These are phyloP conservation scores for Fratercula arctica DNA, from an alignment of 2,797 vertebrate genomes.

Conservation along the genomic window DNA sequence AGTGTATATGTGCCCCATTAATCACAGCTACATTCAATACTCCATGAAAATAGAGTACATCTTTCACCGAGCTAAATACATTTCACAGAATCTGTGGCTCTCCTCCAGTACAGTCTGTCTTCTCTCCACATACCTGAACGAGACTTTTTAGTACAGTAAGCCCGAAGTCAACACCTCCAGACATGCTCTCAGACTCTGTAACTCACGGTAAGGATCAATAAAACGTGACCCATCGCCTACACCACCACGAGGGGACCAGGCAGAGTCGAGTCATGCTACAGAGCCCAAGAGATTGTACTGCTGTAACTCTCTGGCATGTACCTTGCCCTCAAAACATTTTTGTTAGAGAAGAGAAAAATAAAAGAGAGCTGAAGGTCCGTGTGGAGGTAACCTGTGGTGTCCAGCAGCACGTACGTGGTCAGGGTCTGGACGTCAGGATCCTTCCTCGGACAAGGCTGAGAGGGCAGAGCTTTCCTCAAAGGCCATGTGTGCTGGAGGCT, in stretches of 20 bases:
- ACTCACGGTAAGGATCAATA: neutral
- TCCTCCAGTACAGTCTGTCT: neutral
- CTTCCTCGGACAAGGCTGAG: neutral
- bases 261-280: neutral
- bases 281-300: neutral
- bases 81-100: neutral
- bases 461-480: neutral
- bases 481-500: neutral
- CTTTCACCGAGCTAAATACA: constrained; percentile 31
- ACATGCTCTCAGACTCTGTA: neutral
- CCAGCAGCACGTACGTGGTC: fast-evolving
- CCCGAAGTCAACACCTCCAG: neutral
- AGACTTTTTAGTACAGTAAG: neutral
- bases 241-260: neutral
- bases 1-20: constrained; percentile 47
- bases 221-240: neutral
- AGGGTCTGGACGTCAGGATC: neutral
- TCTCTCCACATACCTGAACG: neutral
- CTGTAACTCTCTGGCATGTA: neutral
- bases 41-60: constrained; percentile 33
- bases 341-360: neutral
- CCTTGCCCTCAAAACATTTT: neutral
- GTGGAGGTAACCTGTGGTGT: neutral
- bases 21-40: constrained; percentile 54
- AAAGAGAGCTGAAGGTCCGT: neutral